Conservation (phyloP, 1,140 invertebrate genomes). For the Drosophila pruinosa region DNA sequence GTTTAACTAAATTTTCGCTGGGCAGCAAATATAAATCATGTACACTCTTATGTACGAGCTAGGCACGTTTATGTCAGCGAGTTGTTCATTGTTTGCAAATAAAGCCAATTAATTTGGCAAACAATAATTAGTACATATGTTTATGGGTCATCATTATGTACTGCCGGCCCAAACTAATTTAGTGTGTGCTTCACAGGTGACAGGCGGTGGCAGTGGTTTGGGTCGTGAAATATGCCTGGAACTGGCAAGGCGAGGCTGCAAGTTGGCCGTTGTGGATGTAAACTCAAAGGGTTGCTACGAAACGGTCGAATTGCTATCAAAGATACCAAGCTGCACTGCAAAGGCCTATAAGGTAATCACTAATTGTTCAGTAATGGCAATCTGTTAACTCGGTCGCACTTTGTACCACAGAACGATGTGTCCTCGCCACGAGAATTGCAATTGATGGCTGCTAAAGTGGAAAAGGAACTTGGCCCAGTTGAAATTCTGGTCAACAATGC, state of each 20-base stretch:
- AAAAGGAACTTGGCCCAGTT: slow-evolving; percentile 78
- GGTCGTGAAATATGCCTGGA: slow-evolving; percentile 77
- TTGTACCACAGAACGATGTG: slow-evolving; percentile 69
- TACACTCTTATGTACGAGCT: too few relatives aligned
- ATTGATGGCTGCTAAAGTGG: slow-evolving; percentile 73
- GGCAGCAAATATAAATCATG: neutral
- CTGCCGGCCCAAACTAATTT: neutral
- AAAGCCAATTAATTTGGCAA: slow-evolving; percentile 68
- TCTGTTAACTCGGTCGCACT: neutral
- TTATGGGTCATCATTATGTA: slow-evolving; percentile 1
- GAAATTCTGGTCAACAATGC: slow-evolving; percentile 82
- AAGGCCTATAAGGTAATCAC: slow-evolving; percentile 77
- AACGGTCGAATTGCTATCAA: slow-evolving; percentile 67
- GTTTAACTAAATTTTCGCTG: slow-evolving; percentile 7
- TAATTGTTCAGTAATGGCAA: neutral
- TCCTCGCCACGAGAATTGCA: slow-evolving; percentile 74
- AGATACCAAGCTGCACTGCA: slow-evolving; percentile 60
- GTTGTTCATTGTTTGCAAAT: slow-evolving; percentile 70
- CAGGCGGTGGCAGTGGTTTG: slow-evolving; percentile 79
- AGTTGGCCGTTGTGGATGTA: slow-evolving; percentile 78
- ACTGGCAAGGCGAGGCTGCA: slow-evolving; percentile 73
- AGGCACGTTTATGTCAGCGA: slow-evolving; percentile 15
- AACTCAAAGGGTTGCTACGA: slow-evolving; percentile 78
- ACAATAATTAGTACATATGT: slow-evolving; percentile 44
- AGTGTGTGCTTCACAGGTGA: slow-evolving; percentile 54